These are phyloP conservation scores for Chrysolina oricalcia DNA, from an alignment of 2,888 invertebrate genomes.

Conservation along the genomic window DNA sequence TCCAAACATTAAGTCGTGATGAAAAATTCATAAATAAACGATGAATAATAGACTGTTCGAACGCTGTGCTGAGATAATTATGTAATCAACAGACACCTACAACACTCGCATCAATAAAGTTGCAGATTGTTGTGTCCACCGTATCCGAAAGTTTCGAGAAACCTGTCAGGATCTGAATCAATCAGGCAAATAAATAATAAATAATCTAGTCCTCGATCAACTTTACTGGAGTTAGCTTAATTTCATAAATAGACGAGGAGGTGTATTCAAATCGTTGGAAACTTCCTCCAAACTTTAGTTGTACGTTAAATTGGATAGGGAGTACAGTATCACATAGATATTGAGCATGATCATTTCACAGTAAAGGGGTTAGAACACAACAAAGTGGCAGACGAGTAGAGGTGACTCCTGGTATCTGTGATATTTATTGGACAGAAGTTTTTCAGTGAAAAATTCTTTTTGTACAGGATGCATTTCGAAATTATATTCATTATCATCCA, in stretches of 20 bases:
- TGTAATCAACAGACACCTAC: slow-evolving; percentile 30
- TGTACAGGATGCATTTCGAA: too few relatives aligned
- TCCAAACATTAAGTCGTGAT: neutral
- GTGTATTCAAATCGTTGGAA: slow-evolving; percentile 30
- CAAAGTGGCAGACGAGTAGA: neutral
- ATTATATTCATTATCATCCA: too few relatives aligned
- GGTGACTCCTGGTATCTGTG: neutral
- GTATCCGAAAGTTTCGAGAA: slow-evolving; percentile 22
- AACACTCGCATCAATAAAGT: slow-evolving; percentile 21
- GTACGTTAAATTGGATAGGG: neutral
- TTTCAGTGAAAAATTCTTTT: too few relatives aligned
- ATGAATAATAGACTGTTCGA: neutral
- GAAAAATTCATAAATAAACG: slow-evolving; percentile 11
- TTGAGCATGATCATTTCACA: neutral
- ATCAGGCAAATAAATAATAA: slow-evolving; percentile 36
- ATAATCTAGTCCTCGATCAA: slow-evolving; percentile 22
- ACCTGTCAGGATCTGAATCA: slow-evolving; percentile 27
- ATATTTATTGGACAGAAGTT: too few relatives aligned
- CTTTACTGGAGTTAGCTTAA: slow-evolving; percentile 23
- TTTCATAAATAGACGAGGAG: slow-evolving; percentile 11
- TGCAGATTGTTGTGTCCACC: slow-evolving; percentile 19
- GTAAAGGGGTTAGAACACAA: neutral
- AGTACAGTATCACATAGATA: neutral
- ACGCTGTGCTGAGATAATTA: neutral
- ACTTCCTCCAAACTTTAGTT: neutral